Conservation (phyloP, 2,888 invertebrate species). For the Parnassius glacialis region DNA sequence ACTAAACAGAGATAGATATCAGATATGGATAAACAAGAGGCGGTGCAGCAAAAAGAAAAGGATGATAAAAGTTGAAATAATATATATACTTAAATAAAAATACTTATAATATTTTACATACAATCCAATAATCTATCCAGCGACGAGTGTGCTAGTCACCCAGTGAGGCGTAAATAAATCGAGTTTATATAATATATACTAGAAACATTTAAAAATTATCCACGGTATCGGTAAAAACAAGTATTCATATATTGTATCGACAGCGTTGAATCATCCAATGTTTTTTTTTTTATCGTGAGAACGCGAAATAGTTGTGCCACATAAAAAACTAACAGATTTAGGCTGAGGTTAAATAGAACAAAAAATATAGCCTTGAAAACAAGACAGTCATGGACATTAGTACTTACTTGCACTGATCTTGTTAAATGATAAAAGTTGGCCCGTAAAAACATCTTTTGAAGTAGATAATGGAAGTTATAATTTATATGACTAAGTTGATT, state of each 20-base stretch:
- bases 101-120: too few species aligned
- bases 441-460: neutral
- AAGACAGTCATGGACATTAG: slow-evolving; percentile 15
- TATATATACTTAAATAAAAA: too few species aligned
- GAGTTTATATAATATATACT: slow-evolving; percentile 5
- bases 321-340: slow-evolving; percentile 24
- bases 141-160: neutral
- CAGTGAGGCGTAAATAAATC: neutral
- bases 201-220: slow-evolving; percentile 14
- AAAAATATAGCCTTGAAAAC: slow-evolving; percentile 24
- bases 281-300: slow-evolving; percentile 23
- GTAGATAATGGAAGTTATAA: slow-evolving; percentile 6
- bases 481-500: neutral
- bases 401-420: slow-evolving; percentile 5
- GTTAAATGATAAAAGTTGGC: neutral
- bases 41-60: too few species aligned
- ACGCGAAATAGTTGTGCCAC: slow-evolving; percentile 15
- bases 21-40: too few species aligned
- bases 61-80: too few species aligned
- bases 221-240: slow-evolving; percentile 12
- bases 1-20: too few species aligned
- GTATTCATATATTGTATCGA: slow-evolving; percentile 14
- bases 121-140: neutral
- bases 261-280: slow-evolving; percentile 9
- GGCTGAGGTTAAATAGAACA: slow-evolving; percentile 12